Evolutionary conservation across 2,113 vertebrate genomes (phyloP).

Genomic region (Microtus montanus): DNA sequence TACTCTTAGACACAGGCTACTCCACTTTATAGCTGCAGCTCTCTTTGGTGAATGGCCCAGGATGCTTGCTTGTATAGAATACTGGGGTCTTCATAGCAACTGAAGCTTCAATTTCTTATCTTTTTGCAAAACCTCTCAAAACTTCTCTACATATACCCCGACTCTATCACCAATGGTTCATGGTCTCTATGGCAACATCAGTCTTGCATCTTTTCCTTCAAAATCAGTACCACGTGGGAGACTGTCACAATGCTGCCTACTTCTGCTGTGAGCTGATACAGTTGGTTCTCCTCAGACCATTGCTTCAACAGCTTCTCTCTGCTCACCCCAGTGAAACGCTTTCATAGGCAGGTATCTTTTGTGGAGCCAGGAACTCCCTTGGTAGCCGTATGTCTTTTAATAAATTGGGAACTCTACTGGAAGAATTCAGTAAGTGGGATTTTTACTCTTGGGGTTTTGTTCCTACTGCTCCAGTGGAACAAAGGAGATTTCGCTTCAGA

Average conservation of each 20-base stretch:
- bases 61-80: background rate
- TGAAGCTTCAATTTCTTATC: background rate
- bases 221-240: too few relatives aligned
- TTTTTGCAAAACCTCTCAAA: background rate
- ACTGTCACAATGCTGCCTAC: background rate
- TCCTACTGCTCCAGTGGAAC: too few relatives aligned
- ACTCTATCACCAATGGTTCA: background rate
- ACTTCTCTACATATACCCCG: background rate
- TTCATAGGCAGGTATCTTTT: background rate
- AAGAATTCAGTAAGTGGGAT: too few relatives aligned
- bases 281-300: too few relatives aligned
- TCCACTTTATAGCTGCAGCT: background rate
- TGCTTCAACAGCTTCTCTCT: background rate
- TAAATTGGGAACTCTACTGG: background rate
- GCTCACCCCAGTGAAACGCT: background rate
- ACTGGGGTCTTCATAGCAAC: background rate
- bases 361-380: too few relatives aligned
- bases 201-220: background rate
- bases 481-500: background rate
- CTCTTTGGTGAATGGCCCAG: background rate
- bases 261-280: background rate
- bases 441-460: background rate
- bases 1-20: background rate
- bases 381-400: background rate
- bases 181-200: background rate